Evolutionary conservation across 2,888 invertebrate species (phyloP).

Genomic region (Cacoxenus indagator): DNA sequence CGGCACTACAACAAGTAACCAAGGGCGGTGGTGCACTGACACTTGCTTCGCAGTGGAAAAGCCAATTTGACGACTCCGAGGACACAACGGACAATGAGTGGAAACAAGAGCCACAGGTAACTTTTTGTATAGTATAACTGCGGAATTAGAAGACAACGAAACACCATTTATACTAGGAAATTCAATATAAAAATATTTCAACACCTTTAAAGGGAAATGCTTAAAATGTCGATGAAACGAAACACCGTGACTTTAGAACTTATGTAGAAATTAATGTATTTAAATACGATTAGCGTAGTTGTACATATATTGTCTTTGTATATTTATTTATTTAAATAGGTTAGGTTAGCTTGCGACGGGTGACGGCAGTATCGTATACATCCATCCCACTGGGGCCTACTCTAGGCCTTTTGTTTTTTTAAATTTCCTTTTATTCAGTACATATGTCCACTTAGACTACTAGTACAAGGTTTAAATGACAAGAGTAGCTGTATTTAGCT

Average conservation of each 20-base stretch:
- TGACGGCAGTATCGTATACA: no score
- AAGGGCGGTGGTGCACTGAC: conserved; percentile 91
- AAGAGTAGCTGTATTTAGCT: no score
- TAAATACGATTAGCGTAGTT: conserved; percentile 18
- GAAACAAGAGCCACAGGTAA: conserved; percentile 82
- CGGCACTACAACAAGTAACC: conserved; percentile 89
- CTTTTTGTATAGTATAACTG: conserved; percentile 10
- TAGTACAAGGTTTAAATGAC: no score
- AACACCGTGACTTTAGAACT: neutral
- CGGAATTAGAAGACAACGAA: neutral
- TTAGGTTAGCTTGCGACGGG: no score
- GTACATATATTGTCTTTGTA: conserved; percentile 13
- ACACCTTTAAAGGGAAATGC: conserved; percentile 30
- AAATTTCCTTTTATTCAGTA: no score
- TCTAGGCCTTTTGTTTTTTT: no score
- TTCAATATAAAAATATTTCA: neutral
- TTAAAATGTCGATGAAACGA: conserved; percentile 48
- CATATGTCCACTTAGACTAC: no score
- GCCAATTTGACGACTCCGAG: conserved; percentile 95
- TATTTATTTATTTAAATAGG: neutral
- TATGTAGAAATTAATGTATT: neutral
- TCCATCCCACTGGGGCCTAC: no score
- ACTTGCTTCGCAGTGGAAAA: conserved; percentile 94
- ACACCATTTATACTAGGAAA: neutral
- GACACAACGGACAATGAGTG: conserved; percentile 95